phyloP scores from a whole-genome alignment of 2,888 invertebrate genomes.

The Oeneis ivallda region DNA sequence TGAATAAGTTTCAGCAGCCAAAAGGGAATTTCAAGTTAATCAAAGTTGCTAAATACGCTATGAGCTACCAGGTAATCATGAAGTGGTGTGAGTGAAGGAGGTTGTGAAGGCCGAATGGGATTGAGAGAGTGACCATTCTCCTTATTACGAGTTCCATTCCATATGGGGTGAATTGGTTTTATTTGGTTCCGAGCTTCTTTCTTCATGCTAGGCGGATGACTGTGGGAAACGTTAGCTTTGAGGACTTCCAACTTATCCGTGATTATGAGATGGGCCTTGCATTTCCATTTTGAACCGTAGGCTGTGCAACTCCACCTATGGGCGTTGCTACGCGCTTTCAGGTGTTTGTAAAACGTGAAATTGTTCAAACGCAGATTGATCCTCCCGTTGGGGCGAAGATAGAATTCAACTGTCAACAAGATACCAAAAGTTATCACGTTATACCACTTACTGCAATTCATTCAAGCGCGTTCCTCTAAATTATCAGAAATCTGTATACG shows the following conservation, averaged over 20 bases:
- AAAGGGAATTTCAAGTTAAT: constrained; percentile 44
- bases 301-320: constrained; percentile 73
- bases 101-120: constrained; percentile 27
- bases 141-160: constrained; percentile 40
- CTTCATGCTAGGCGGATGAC: constrained; percentile 58
- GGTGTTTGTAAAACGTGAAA: constrained; percentile 71
- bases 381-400: constrained; percentile 67
- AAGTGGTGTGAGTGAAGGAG: constrained; percentile 53
- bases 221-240: constrained; percentile 63
- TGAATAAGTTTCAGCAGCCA: not conserved
- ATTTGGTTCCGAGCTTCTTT: constrained; percentile 43
- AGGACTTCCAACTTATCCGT: constrained; percentile 67
- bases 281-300: constrained; percentile 69
- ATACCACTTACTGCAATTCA: not conserved
- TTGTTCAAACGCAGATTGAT: constrained; percentile 70
- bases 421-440: constrained; percentile 23
- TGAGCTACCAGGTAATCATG: constrained; percentile 67
- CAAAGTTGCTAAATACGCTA: constrained; percentile 59
- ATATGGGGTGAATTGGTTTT: constrained; percentile 32
- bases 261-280: constrained; percentile 69
- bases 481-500: not conserved
- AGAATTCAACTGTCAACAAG: constrained; percentile 56
- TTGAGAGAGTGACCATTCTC: constrained; percentile 35
- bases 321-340: constrained; percentile 65
- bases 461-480: not conserved